Percentiles rank a stretch among this genome's conserved stretches.
phyloP scores from a whole-genome alignment of 2,797 vertebrate genomes.

The Gambusia yucatana region DNA sequence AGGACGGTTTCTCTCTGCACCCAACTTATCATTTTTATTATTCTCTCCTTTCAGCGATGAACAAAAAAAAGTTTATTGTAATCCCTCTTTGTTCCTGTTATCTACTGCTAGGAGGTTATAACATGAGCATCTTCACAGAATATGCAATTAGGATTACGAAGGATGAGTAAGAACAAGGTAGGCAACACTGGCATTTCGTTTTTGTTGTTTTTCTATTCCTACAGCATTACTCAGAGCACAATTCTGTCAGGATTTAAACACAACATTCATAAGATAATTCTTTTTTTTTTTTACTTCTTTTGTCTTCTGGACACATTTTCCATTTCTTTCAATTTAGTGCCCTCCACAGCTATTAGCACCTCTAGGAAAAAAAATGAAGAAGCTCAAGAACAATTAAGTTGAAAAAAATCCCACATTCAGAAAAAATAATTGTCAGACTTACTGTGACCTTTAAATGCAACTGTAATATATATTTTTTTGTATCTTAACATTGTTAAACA shows the following conservation, averaged over 20 bases:
- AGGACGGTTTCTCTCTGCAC: conserved; percentile 55
- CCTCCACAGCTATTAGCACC: background rate
- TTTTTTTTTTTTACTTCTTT: conserved; percentile 66
- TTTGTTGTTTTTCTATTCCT: conserved; percentile 44
- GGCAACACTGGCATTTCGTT: conserved; percentile 81
- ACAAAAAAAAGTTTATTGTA: conserved; percentile 45
- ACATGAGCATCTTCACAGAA: conserved; percentile 65
- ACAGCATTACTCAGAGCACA: conserved; percentile 43
- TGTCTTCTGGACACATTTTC: conserved; percentile 56
- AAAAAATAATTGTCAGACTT: background rate
- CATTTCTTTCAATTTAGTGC: conserved; percentile 34
- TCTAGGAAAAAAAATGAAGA: background rate
- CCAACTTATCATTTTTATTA: conserved; percentile 51
- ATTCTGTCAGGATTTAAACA: conserved; percentile 55
- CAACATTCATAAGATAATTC: conserved; percentile 37
- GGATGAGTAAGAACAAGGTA: conserved; percentile 70
- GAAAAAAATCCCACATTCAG: background rate
- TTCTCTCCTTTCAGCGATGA: conserved; percentile 28
- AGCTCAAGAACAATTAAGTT: background rate
- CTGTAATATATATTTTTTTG: background rate
- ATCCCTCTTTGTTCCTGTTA: conserved; percentile 34
- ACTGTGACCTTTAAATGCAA: background rate
- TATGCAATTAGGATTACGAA: conserved; percentile 72
- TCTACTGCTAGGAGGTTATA: conserved; percentile 50
- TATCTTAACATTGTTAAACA: background rate